These are phyloP conservation scores for Trachelus stipa DNA, from an alignment of 2,888 invertebrate species.

Conservation along the genomic window DNA sequence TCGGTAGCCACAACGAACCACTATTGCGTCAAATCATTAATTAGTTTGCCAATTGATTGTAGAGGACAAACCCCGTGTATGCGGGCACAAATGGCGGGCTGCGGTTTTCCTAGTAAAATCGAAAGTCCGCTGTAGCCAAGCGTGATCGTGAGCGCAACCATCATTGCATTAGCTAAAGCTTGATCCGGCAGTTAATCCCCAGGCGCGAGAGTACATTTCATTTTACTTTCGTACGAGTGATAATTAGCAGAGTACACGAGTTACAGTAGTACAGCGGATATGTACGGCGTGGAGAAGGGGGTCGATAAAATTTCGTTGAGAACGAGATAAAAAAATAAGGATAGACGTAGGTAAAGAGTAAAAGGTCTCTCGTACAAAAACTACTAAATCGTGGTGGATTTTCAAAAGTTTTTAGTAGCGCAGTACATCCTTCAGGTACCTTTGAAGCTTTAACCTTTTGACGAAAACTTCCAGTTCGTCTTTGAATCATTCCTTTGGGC, in stretches of 20 bases:
- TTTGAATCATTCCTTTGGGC: slow-evolving; percentile 21
- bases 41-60: slow-evolving; percentile 52
- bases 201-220: not conserved
- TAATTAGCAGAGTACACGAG: not conserved
- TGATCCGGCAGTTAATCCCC: not conserved
- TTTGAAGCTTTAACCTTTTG: slow-evolving; percentile 15
- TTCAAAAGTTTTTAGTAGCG: not conserved
- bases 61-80: slow-evolving; percentile 26
- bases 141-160: not conserved
- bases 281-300: not conserved
- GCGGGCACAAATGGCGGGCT: slow-evolving; percentile 24
- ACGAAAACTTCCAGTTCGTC: slow-evolving; percentile 9
- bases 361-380: not conserved
- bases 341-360: not conserved
- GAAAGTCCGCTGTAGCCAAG: slow-evolving; percentile 6
- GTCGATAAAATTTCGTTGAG: too few species aligned
- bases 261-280: not conserved
- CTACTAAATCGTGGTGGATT: not conserved
- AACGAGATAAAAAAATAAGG: not conserved
- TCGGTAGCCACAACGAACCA: slow-evolving; percentile 41
- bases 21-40: slow-evolving; percentile 51
- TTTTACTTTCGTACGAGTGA: not conserved
- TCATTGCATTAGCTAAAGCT: not conserved
- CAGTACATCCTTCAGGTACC: not conserved
- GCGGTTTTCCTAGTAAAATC: slow-evolving; percentile 30